Percentiles rank a stretch among this genome's conserved stretches.
Evolutionary conservation across 35 echinoderm and acorn worm genomes (phyloP).

Genomic region (Nesometra sesokonis): DNA sequence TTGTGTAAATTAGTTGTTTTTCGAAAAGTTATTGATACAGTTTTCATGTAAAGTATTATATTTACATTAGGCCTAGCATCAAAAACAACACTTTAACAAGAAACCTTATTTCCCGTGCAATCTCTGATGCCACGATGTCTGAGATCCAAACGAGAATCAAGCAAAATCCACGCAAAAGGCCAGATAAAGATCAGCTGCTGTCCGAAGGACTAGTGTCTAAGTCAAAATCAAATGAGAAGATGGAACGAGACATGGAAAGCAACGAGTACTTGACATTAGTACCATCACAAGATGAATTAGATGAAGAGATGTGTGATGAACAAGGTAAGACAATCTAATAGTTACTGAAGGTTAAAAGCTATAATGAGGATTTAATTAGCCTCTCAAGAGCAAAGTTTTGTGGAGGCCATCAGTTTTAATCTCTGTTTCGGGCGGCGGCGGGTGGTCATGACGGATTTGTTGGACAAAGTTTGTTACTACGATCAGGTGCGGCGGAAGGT

Average conservation of each 20-base stretch:
- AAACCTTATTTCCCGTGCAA: not conserved
- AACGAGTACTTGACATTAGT: slow-evolving; percentile 55
- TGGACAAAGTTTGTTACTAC: too few species aligned
- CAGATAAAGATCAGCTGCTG: not conserved
- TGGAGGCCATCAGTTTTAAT: too few species aligned
- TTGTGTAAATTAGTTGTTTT: too few species aligned
- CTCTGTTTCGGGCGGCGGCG: too few species aligned
- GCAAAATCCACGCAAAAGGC: not conserved
- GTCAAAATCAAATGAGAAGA: slow-evolving; percentile 38
- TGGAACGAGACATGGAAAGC: slow-evolving; percentile 55
- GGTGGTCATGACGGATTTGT: too few species aligned
- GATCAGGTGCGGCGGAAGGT: too few species aligned
- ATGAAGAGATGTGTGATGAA: not conserved
- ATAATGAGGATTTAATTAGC: too few species aligned
- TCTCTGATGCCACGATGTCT: not conserved
- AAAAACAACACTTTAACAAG: not conserved
- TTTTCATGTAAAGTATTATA: not conserved
- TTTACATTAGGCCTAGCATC: not conserved
- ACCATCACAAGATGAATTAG: not conserved
- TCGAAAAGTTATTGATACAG: too few species aligned
- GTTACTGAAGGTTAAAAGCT: not conserved
- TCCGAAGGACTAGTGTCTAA: slow-evolving; percentile 19
- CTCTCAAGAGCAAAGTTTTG: too few species aligned
- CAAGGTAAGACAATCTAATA: not conserved
- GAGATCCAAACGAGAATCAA: not conserved